phyloP scores from a whole-genome alignment of 2,113 vertebrate genomes.

The Nothocercus nigrocapillus region DNA sequence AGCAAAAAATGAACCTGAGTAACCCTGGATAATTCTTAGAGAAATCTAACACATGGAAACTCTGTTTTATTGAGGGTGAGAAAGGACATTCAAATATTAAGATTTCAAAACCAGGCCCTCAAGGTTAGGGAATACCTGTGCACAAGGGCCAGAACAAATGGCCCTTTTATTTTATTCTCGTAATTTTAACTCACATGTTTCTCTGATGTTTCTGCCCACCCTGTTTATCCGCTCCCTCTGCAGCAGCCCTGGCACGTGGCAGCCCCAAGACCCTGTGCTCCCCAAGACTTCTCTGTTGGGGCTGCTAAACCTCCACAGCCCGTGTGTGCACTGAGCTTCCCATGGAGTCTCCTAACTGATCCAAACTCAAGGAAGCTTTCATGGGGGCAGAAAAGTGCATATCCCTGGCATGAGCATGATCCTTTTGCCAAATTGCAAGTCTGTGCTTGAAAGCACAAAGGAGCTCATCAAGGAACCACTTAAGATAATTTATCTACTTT shows the following conservation, averaged over 20 bases:
- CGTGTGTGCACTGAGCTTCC: background rate
- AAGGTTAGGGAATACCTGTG: background rate
- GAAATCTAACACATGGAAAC: background rate
- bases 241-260: background rate
- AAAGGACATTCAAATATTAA: rapidly evolving
- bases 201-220: background rate
- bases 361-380: background rate
- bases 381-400: background rate
- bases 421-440: background rate
- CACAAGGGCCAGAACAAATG: background rate
- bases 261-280: background rate
- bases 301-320: background rate
- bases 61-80: background rate
- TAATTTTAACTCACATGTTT: background rate
- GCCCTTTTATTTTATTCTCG: no score
- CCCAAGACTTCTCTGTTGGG: background rate
- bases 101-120: background rate
- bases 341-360: background rate
- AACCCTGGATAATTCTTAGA: background rate
- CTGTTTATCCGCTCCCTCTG: rapidly evolving
- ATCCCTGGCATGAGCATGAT: background rate
- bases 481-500: background rate
- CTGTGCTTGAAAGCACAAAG: background rate
- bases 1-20: background rate
- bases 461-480: background rate